Conservation (phyloP, 2,797 vertebrate species). For the Pipistrellus kuhlii region DNA sequence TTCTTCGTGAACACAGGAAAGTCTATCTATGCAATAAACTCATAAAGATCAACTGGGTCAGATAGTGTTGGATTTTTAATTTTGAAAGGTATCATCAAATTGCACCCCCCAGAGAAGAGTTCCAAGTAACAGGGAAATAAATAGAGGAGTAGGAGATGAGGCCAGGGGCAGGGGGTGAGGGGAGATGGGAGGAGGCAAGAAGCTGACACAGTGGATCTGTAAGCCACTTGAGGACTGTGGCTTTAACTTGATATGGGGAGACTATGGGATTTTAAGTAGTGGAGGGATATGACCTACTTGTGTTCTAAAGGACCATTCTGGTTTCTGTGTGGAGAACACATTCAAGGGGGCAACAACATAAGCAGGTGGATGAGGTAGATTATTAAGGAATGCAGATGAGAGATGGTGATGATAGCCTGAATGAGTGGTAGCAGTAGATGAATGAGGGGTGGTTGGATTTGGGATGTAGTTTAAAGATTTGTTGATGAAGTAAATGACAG, state of each 20-base stretch:
- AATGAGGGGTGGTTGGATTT: background rate
- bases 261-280: background rate
- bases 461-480: background rate
- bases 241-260: background rate
- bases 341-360: background rate
- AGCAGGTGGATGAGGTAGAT: background rate
- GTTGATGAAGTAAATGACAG: background rate
- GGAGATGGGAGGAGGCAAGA: background rate
- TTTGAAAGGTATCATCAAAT: background rate
- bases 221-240: background rate
- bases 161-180: background rate
- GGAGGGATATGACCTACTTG: background rate
- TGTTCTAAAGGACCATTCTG: background rate
- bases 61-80: background rate
- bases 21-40: background rate
- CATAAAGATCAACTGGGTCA: background rate
- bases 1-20: background rate
- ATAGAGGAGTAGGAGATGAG: background rate
- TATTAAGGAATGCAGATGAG: background rate
- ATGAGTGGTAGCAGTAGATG: background rate
- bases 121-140: background rate
- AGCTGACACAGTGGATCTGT: background rate
- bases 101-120: background rate
- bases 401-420: background rate
- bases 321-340: background rate